phyloP scores from a whole-genome alignment of 2,797 vertebrate species.

The Phataginus tetradactyla region DNA sequence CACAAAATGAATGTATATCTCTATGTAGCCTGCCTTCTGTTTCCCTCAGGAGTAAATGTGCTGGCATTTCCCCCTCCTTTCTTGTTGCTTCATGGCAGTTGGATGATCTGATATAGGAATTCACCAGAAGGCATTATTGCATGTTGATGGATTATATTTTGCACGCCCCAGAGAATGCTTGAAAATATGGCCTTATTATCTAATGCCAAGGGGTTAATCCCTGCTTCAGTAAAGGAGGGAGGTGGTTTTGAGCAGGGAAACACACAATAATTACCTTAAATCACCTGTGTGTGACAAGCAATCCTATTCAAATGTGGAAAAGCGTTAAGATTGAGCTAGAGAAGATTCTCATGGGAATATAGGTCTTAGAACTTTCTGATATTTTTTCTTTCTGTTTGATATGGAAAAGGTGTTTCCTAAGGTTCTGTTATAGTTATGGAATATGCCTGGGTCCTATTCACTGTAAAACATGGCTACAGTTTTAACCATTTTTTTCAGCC shows the following conservation, averaged over 20 bases:
- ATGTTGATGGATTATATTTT: not conserved
- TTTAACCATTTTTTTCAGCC: not conserved
- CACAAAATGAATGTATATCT: not conserved
- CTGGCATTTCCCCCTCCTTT: not conserved
- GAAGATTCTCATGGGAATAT: not conserved
- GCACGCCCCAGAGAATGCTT: not conserved
- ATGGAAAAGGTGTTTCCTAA: not conserved
- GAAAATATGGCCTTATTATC: not conserved
- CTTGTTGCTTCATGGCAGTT: not conserved
- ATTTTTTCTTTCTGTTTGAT: not conserved
- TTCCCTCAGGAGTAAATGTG: not conserved
- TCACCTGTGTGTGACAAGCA: not conserved
- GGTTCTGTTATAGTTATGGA: not conserved
- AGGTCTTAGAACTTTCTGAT: not conserved
- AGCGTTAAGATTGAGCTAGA: not conserved
- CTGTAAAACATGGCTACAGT: not conserved
- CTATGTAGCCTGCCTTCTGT: not conserved
- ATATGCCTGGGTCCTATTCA: not conserved
- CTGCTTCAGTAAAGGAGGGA: not conserved
- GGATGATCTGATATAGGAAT: not conserved
- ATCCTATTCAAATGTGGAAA: not conserved
- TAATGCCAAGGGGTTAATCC: not conserved
- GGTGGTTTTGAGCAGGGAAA: not conserved
- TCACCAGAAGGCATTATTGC: not conserved
- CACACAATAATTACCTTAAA: not conserved